These are phyloP conservation scores for Burhinus oedicnemus DNA, from an alignment of 2,113 vertebrate genomes.

Conservation along the genomic window DNA sequence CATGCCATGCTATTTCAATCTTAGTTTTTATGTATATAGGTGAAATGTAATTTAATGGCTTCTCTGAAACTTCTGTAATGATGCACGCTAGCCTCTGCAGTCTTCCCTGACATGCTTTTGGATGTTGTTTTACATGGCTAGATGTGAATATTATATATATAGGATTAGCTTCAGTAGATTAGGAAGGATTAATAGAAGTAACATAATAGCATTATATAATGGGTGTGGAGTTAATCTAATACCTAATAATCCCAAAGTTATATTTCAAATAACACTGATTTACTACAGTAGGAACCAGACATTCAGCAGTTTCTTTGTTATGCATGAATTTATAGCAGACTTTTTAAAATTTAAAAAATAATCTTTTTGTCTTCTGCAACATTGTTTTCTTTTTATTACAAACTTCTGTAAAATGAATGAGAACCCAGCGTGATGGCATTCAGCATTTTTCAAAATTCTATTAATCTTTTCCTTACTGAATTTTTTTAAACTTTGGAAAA, in stretches of 20 bases:
- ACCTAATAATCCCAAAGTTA: not conserved
- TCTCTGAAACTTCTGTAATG: not conserved
- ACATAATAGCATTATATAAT: not conserved
- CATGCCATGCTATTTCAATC: not conserved
- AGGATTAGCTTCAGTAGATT: not conserved
- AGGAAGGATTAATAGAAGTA: not conserved
- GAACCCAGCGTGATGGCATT: not conserved
- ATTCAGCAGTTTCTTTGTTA: not conserved
- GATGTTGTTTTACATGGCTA: not conserved
- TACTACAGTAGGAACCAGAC: not conserved
- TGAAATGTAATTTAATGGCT: not conserved
- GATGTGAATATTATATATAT: not conserved
- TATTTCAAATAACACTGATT: not conserved
- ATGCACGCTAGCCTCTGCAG: not conserved
- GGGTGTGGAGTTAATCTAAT: not conserved
- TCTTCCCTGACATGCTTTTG: not conserved
- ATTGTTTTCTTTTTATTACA: not conserved
- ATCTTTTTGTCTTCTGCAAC: not conserved
- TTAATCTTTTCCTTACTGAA: not conserved
- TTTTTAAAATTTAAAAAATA: not conserved
- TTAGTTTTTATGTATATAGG: not conserved
- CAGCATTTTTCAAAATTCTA: not conserved
- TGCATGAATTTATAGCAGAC: not conserved
- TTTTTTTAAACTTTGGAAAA: not conserved
- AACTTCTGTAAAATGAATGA: not conserved